Evolutionary conservation across 2,113 vertebrate genomes (phyloP), one percentile per base, ranked within the genome.

Genomic region (Siphamia tubifer): DNA sequence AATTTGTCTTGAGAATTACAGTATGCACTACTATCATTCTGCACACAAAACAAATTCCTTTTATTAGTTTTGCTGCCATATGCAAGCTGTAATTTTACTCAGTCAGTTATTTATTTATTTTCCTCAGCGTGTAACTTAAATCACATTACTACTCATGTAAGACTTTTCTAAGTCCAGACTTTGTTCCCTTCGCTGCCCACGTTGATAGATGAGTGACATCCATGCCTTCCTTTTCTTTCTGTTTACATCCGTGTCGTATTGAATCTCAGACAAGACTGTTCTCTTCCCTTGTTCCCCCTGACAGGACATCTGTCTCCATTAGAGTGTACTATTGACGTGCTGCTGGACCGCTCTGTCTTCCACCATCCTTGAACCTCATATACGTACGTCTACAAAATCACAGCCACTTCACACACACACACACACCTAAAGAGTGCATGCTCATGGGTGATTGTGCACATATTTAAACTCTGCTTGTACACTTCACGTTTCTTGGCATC

Each of bases 251-350:
- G 44, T 34, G 70, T 53, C 47, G 68, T 62, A 48, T n/a, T 38
- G 28, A 30, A 23, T 67, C 72, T 35, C 45, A 73, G 60, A 73
- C 28, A 20, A 19, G 31, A 39, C 55, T 38, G 60, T 5, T 9
- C 23, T 39, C 27, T 28, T 55, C 24, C 47, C 53, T 56, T 61
- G 54, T 74, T 72, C 60, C 30, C 45, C 38, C 57, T 62, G 81
- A 66, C 74, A 55, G 81, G 47, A 70, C 74, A 75, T 84, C 64
- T 44, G 42, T 87, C 85, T 81, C 68, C 61, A 77, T 87, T 78
- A 79, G 70, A 43, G 35, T 30, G 47, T 1, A 39, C 53, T 61
- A 77, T 54, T 63, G 42, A 83, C 77, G 68, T 57, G 49, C 30
- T 35, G 23, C 49, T 48, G 23, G 43, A 27, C 79, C 68, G 17